phyloP scores from a whole-genome alignment of 2,888 invertebrate genomes.

The Standfussiana lucernea region DNA sequence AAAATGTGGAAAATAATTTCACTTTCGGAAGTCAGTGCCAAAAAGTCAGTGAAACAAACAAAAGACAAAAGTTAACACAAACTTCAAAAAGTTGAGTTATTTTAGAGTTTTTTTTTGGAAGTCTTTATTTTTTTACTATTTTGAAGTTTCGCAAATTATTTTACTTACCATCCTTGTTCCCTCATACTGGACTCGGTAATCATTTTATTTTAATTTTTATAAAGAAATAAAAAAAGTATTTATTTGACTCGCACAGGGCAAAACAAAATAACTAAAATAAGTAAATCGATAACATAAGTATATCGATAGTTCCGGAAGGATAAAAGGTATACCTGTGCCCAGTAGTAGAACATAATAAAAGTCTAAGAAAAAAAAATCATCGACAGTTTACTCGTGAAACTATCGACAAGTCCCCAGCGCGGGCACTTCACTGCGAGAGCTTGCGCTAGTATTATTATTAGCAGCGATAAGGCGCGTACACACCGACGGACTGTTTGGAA shows the following conservation, averaged over 20 bases:
- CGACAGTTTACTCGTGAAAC: constrained; percentile 32
- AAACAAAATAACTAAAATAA: no score
- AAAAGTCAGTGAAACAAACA: no score
- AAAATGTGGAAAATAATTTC: no score
- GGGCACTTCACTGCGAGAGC: constrained; percentile 73
- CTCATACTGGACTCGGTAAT: background rate
- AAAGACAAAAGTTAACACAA: no score
- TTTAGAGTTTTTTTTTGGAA: no score
- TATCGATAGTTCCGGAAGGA: background rate
- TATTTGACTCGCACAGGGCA: no score
- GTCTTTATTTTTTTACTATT: no score
- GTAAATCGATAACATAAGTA: no score
- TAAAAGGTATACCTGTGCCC: background rate
- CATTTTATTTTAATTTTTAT: background rate
- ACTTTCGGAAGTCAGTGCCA: no score
- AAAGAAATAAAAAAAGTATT: no score
- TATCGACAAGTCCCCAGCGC: constrained; percentile 43
- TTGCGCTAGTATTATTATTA: constrained; percentile 88
- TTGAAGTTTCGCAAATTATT: no score
- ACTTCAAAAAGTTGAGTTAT: no score
- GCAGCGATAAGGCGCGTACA: constrained; percentile 76
- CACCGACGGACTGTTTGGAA: constrained; percentile 64
- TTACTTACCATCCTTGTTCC: background rate
- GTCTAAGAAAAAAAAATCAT: background rate
- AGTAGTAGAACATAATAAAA: background rate